Base-by-base conservation (phyloP, 2,797 vertebrate species). In the Allobates femoralis region DNA sequence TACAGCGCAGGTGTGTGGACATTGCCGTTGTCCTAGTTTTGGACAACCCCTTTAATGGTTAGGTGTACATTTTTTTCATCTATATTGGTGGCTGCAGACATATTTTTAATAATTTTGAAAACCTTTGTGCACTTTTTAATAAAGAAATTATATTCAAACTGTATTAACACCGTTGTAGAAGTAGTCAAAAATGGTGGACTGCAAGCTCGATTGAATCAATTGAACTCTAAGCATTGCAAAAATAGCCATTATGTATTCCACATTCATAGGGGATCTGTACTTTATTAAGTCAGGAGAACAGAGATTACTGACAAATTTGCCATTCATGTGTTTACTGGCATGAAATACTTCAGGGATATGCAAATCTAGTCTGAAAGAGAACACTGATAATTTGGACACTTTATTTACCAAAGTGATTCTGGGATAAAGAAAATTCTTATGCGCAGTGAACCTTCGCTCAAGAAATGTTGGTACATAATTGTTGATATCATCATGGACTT, bases 211-310 rank as follows among this genome's bases (percentile, higher is more conserved):
- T 19, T 66, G n/a, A 79, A 71, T 30, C 50, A 11, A 11, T 18
- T 66, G n/a, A 79, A 73, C 58, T 79, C 51, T 85, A 28, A 71
- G 51, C 62, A 37, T n/a, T 71, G 34, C 30, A 71, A 71, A n/a
- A 79, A 69, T 14, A 60, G 18, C 18, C 23, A 60, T 79, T 79
- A 71, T 79, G 64, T 85, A 78, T 85, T 55, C n/a, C 56, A 60
- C n/a, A 73, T 55, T 69, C 32, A 55, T 79, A 28, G n/a, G 55
- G 32, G 78, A 79, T 79, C 62, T 53, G n/a, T 30, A 30, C 46
- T 58, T 79, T 79, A 69, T 78, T 85, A 41, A 79, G 53, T 79
- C 75, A 85, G 32, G 12, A 85, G 51, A 79, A 71, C 28, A 58
- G 51, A 55, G 34, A 58, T 66, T 73, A 69, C 34, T 18, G 73